These are phyloP conservation scores for Venusia cambrica DNA, from an alignment of 2,888 invertebrate species.

Conservation along the genomic window DNA sequence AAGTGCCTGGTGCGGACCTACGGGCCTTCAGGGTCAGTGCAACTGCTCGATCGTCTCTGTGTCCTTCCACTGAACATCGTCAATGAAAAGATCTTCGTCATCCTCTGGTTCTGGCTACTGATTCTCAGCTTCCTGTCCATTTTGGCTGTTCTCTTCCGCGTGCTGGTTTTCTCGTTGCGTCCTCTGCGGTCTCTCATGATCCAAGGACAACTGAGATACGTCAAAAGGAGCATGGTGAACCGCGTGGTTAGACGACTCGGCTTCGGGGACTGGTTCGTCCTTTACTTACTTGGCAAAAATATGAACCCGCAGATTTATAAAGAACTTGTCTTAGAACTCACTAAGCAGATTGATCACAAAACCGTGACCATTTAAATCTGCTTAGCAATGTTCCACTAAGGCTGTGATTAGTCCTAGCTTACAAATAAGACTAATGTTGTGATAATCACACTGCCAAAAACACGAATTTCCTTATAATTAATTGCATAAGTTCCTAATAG, in stretches of 20 bases:
- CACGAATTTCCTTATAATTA: no score
- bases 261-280: slow-evolving; percentile 89
- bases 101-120: slow-evolving; percentile 88
- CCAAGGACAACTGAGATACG: slow-evolving; percentile 80
- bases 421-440: no score
- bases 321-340: slow-evolving; percentile 81
- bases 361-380: slow-evolving; percentile 48
- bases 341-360: slow-evolving; percentile 57
- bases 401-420: slow-evolving; percentile 23
- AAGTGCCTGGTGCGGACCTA: slow-evolving; percentile 82
- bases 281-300: slow-evolving; percentile 88
- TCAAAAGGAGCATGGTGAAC: slow-evolving; percentile 74
- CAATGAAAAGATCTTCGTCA: slow-evolving; percentile 89
- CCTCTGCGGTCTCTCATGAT: slow-evolving; percentile 82
- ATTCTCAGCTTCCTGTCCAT: slow-evolving; percentile 82
- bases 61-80: slow-evolving; percentile 89
- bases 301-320: slow-evolving; percentile 85
- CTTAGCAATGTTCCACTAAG: slow-evolving; percentile 2
- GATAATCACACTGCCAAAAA: no score
- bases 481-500: no score
- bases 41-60: slow-evolving; percentile 84
- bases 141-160: slow-evolving; percentile 84
- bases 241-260: slow-evolving; percentile 76
- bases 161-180: slow-evolving; percentile 76
- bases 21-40: slow-evolving; percentile 81